phyloP scores from a whole-genome alignment of 2,888 invertebrate genomes.

The Tachystola acroxantha region DNA sequence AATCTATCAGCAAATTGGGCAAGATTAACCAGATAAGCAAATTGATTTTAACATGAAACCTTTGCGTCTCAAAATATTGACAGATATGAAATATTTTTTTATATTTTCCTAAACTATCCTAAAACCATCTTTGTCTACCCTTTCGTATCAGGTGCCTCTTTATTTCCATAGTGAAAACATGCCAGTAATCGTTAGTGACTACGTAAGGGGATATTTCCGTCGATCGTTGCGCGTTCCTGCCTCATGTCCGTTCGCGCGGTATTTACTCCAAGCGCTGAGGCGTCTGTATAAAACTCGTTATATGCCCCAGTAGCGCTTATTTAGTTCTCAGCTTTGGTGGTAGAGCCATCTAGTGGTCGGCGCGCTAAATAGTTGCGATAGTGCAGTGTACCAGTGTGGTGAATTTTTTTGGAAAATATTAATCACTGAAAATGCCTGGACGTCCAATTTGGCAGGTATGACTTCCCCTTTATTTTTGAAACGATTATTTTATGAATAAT shows the following conservation, averaged over 20 bases:
- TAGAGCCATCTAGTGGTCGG: constrained; percentile 72
- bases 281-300: constrained; percentile 76
- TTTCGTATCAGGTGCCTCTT: constrained; percentile 12
- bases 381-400: constrained; percentile 37
- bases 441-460: constrained; percentile 87
- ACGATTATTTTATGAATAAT: too few species aligned
- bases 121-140: too few species aligned
- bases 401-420: constrained; percentile 33
- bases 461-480: neutral
- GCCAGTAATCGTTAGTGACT: constrained; percentile 34
- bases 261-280: constrained; percentile 58
- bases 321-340: constrained; percentile 69
- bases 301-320: constrained; percentile 69
- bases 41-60: too few species aligned
- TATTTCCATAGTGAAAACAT: constrained; percentile 31
- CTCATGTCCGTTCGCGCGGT: constrained; percentile 64
- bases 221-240: constrained; percentile 56
- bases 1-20: too few species aligned
- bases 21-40: too few species aligned
- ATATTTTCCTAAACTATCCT: too few species aligned
- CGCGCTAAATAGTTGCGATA: constrained; percentile 48
- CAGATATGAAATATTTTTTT: too few species aligned
- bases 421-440: constrained; percentile 81
- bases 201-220: constrained; percentile 68
- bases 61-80: too few species aligned